Evolutionary conservation across 2,888 invertebrate genomes (phyloP), one percentile per base, ranked within the genome.

Genomic region (Rhagium mordax): DNA sequence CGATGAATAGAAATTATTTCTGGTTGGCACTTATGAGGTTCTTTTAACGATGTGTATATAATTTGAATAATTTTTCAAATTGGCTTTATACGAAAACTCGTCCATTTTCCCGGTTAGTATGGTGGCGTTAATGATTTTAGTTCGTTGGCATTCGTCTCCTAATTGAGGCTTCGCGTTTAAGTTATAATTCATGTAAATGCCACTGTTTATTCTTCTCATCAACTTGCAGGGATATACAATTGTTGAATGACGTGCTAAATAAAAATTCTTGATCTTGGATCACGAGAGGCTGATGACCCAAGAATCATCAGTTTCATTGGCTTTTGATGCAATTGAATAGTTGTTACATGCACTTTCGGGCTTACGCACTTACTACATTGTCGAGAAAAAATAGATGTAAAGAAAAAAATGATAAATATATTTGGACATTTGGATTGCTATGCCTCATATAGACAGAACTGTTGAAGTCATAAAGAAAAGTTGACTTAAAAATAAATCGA

Each of bases 111-210:
- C 78, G 77, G 78, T 84, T 84, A 84, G 83, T 83, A 81, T 74
- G 76, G 75, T 81, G 76, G 80, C 82, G 84, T 81, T 84, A 84
- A 84, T 83, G 80, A 83, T 83, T 81, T 79, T 76, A 77, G 83
- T 83, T 83, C 82, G 79, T 83, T 83, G 81, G 81, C 84, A 81
- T 80, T 76, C 79, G 72, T 72, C 78, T 76, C 80, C 84, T 84
- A 84, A 84, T 84, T 83, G 84, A 82, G 80, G 79, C 82, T 82
- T 80, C 80, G 80, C 82, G 79, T 79, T 80, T 77, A 78, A 81
- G 77, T 81, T 78, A 81, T 83, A 83, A 83, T 83, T 82, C 77
- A 80, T 80, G 81, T 82, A 84, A 82, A 82, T 82, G 80, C 78
- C 79, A 75, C 76, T 82, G 81, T 84, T 83, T 82, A 79, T 77